Evolutionary conservation across 37 sponge, comb jelly and placozoan species (phyloP).

Genomic region (Agelas oroides): DNA sequence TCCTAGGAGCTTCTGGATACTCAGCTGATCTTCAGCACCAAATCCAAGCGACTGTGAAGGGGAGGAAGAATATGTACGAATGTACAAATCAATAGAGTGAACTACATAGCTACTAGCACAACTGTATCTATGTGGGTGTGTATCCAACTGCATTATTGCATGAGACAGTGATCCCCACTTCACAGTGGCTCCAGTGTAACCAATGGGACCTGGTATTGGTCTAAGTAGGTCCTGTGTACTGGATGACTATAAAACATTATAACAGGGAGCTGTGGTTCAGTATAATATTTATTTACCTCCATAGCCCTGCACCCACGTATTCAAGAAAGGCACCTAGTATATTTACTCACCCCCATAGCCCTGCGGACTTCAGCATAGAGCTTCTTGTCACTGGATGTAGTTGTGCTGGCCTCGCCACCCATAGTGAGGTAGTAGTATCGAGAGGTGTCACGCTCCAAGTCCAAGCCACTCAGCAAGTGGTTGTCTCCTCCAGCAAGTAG

Average conservation of each 20-base stretch:
- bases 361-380: slow-evolving; percentile 26
- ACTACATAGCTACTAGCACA: too few relatives aligned
- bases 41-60: slow-evolving; percentile 53
- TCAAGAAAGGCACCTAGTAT: too few relatives aligned
- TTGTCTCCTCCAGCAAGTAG: slow-evolving; percentile 42
- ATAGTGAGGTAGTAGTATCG: slow-evolving; percentile 47
- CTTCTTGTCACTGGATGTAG: slow-evolving; percentile 33
- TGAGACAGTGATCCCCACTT: too few relatives aligned
- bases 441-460: slow-evolving; percentile 41
- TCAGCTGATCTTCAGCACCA: slow-evolving; percentile 30
- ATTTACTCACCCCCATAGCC: slow-evolving; percentile 67
- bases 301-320: too few relatives aligned
- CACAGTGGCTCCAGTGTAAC: too few relatives aligned
- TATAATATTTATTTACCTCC: too few relatives aligned
- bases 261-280: too few relatives aligned
- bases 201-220: too few relatives aligned
- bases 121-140: neutral
- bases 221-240: too few relatives aligned
- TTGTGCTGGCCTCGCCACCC: slow-evolving; percentile 53
- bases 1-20: slow-evolving; percentile 54
- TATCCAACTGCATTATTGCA: neutral
- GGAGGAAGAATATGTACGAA: neutral
- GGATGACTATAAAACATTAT: too few relatives aligned
- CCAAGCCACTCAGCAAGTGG: slow-evolving; percentile 21
- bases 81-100: too few relatives aligned